Evolutionary conservation across 2,113 vertebrate species (phyloP).

Genomic region (Otis tarda): DNA sequence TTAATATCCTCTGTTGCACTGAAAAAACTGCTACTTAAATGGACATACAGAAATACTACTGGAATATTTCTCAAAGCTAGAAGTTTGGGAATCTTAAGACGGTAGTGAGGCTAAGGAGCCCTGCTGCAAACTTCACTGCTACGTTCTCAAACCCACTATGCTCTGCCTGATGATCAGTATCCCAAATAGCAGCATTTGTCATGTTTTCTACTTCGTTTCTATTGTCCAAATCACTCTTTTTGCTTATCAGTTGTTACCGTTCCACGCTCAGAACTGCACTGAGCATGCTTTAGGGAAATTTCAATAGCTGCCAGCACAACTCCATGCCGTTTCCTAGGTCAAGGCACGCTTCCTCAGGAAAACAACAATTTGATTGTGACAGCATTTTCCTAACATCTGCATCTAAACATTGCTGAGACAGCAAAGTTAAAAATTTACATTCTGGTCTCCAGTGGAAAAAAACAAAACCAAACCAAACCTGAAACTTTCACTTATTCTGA

Average conservation of each 20-base stretch:
- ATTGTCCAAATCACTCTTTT: background rate
- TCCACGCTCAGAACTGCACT: background rate
- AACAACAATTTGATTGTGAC: background rate
- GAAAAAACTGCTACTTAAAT: background rate
- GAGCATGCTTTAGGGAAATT: background rate
- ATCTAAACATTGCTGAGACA: conserved; percentile 31
- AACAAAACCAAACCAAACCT: background rate
- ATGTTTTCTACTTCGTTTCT: background rate
- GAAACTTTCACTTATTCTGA: conserved; percentile 14
- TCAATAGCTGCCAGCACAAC: background rate
- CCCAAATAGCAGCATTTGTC: too few species aligned
- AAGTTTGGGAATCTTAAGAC: background rate
- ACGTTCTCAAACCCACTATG: background rate
- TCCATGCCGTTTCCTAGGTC: background rate
- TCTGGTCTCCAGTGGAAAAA: conserved; percentile 4
- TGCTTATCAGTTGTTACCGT: background rate
- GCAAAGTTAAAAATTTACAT: conserved; percentile 38
- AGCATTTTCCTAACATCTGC: conserved; percentile 41
- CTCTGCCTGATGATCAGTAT: background rate
- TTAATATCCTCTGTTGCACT: background rate
- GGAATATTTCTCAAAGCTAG: fast-evolving
- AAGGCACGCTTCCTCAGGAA: conserved; percentile 26
- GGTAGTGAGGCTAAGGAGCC: background rate
- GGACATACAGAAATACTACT: fast-evolving
- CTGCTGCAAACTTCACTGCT: background rate